A percentile compares a stretch with the other conserved stretches of the same genome.
phyloP scores from a whole-genome alignment of 2,113 vertebrate species.

The Eleginops maclovinus region DNA sequence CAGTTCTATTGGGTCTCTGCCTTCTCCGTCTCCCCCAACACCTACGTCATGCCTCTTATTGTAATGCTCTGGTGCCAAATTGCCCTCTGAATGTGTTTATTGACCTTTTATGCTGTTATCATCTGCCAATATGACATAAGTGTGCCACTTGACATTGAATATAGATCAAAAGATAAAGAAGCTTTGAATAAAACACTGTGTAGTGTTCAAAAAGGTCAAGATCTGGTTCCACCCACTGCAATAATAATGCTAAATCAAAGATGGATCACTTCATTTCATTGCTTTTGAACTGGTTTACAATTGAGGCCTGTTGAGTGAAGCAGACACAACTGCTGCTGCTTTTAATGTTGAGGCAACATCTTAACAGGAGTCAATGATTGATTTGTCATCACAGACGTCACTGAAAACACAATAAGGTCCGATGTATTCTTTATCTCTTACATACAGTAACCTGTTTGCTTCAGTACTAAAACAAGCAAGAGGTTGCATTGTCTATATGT shows the following conservation, averaged over 20 bases:
- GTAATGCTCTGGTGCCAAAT: constrained; percentile 7
- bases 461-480: background rate
- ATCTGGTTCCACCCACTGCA: constrained; percentile 1
- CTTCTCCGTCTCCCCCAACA: constrained; percentile 4
- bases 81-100: background rate
- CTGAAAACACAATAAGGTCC: no score
- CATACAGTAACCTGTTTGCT: no score
- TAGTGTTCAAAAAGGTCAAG: constrained; percentile 4
- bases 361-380: no score
- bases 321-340: background rate
- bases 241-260: background rate
- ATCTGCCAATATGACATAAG: constrained; percentile 26
- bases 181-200: background rate
- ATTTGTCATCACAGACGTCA: no score
- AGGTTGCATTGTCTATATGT: background rate
- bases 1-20: background rate
- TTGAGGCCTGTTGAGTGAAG: constrained; percentile 2
- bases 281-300: constrained; percentile 27
- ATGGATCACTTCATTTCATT: constrained; percentile 18
- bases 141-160: constrained; percentile 10
- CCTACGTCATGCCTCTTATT: constrained; percentile 14
- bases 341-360: no score
- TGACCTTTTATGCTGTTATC: constrained; percentile 1
- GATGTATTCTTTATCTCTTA: no score
- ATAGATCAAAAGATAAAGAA: constrained; percentile 7